These are phyloP conservation scores for Liposcelis brunnea DNA, from an alignment of 2,888 invertebrate species.

Conservation along the genomic window DNA sequence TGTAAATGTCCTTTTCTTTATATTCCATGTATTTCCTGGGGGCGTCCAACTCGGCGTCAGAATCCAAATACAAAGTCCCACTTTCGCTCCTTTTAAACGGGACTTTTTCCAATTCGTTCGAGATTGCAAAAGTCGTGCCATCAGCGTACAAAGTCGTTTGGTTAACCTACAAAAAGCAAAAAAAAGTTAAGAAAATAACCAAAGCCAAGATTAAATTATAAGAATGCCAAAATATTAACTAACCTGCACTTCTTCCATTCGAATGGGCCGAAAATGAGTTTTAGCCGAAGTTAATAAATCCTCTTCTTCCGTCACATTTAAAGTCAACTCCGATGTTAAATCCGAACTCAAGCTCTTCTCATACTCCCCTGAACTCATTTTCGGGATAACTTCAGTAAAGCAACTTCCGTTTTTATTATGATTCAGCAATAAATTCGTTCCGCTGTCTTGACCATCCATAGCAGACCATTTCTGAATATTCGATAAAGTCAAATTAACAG, in stretches of 20 bases:
- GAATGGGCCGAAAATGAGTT: conserved; percentile 73
- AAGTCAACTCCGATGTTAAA: too few species aligned
- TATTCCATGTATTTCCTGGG: conserved; percentile 31
- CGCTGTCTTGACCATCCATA: background rate
- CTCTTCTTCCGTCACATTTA: conserved; percentile 32
- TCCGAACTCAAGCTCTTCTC: conserved; percentile 10
- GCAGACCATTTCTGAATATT: too few species aligned
- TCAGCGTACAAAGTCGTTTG: conserved; percentile 34
- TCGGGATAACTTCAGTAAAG: conserved; percentile 40
- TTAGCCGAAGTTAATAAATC: conserved; percentile 58
- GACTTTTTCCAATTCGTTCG: conserved; percentile 40
- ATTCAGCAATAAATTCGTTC: conserved; percentile 26
- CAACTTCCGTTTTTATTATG: conserved; percentile 42
- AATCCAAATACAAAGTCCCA: conserved; percentile 42
- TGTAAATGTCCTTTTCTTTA: conserved; percentile 21
- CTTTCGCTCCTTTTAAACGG: conserved; percentile 48
- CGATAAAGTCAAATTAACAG: too few species aligned
- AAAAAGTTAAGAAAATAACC: too few species aligned
- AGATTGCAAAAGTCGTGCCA: conserved; percentile 54
- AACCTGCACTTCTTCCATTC: conserved; percentile 31
- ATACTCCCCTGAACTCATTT: conserved; percentile 20
- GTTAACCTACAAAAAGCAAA: too few species aligned
- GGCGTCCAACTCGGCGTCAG: conserved; percentile 35
- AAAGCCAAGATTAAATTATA: too few species aligned
- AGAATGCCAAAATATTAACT: too few species aligned